These are phyloP conservation scores for Eubasilissa regina DNA, from an alignment of 1,140 invertebrate genomes.

Conservation along the genomic window DNA sequence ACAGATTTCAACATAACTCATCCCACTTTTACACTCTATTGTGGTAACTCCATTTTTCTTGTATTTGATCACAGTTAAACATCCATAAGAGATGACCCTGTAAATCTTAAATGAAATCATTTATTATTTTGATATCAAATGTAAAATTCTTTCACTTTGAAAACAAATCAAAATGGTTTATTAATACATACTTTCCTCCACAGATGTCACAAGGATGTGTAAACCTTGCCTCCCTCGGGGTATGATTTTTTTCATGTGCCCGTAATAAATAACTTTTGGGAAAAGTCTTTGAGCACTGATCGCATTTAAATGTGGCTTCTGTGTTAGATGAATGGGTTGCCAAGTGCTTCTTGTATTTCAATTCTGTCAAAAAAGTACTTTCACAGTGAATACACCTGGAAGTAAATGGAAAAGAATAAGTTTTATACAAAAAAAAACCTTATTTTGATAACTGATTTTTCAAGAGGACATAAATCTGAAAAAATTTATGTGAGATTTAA, in stretches of 20 bases:
- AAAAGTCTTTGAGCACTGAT: constrained; percentile 50
- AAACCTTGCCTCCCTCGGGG: constrained; percentile 51
- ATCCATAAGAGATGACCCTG: too few species aligned
- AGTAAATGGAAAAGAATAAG: not conserved
- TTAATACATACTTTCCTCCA: constrained; percentile 44
- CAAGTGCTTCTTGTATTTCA: constrained; percentile 3
- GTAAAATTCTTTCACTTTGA: not conserved
- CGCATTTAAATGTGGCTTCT: constrained; percentile 27
- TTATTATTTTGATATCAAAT: too few species aligned
- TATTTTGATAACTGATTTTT: not conserved
- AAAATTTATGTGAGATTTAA: too few species aligned
- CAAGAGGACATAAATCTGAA: too few species aligned
- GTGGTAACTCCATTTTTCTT: too few species aligned
- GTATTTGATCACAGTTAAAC: too few species aligned
- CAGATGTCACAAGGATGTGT: constrained; percentile 51
- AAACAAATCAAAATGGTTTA: not conserved
- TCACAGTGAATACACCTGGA: constrained; percentile 16
- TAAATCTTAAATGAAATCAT: too few species aligned
- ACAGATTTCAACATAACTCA: too few species aligned
- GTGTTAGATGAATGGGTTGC: not conserved
- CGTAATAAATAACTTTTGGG: constrained; percentile 36
- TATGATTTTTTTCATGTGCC: constrained; percentile 51
- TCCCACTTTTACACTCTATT: too few species aligned
- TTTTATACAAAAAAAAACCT: not conserved
- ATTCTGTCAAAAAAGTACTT: constrained; percentile 18